These are phyloP conservation scores for Procambarus virginalis DNA, from an alignment of 1,140 invertebrate species.

Conservation along the genomic window DNA sequence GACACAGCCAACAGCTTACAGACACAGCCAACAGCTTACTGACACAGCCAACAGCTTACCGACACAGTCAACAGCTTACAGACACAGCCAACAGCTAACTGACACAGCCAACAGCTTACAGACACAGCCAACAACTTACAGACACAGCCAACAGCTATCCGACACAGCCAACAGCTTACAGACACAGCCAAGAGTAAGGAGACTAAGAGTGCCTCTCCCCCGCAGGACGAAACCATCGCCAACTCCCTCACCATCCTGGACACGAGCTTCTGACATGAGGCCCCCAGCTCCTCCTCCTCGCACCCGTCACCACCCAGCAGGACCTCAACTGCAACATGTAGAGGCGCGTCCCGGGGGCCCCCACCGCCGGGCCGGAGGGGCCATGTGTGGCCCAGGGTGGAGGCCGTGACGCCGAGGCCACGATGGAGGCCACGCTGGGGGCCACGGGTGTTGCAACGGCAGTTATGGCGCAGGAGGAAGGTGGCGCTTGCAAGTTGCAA, in stretches of 20 bases:
- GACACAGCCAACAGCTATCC: too few species aligned
- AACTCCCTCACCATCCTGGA: conserved; percentile 64
- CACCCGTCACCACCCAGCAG: conserved; percentile 31
- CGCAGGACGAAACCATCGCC: conserved; percentile 63
- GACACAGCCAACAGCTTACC: too few species aligned
- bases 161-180: too few species aligned
- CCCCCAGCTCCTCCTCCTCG: conserved; percentile 40
- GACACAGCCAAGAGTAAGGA: too few species aligned
- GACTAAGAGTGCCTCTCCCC: not conserved
- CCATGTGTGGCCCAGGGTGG: not conserved
- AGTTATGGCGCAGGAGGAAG: not conserved
- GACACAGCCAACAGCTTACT: too few species aligned
- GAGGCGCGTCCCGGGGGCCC: conserved; percentile 48
- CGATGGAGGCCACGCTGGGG: not conserved
- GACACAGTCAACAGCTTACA: too few species aligned
- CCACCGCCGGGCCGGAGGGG: not conserved
- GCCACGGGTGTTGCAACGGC: not conserved
- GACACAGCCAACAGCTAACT: too few species aligned
- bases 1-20: too few species aligned
- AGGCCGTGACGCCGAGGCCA: conserved; percentile 1
- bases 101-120: too few species aligned
- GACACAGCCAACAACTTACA: too few species aligned
- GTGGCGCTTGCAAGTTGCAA: not conserved
- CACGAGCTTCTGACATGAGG: conserved; percentile 64
- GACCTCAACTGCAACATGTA: conserved; percentile 65